Evolutionary conservation across 2,797 vertebrate species (phyloP).

Genomic region (Triplophysa yarkandensis): DNA sequence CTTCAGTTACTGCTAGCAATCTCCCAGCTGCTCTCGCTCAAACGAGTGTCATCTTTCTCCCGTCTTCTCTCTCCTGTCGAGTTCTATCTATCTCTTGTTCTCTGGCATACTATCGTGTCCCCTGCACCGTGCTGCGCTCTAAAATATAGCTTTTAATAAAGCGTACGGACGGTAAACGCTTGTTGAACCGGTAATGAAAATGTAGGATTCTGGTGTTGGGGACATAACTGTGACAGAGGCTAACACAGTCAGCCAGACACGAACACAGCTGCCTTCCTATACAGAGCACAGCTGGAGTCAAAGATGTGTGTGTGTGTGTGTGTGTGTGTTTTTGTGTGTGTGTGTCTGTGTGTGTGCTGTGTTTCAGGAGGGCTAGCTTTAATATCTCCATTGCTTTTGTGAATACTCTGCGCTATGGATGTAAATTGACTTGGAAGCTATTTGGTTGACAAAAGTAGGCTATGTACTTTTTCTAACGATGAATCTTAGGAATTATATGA

Average conservation of each 20-base stretch:
- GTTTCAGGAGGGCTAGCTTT: constrained; percentile 58
- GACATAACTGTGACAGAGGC: constrained; percentile 17
- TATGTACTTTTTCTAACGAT: too few relatives aligned
- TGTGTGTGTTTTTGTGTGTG: constrained; percentile 39
- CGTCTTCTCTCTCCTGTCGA: constrained; percentile 43
- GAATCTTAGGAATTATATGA: too few relatives aligned
- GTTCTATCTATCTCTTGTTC: constrained; percentile 49
- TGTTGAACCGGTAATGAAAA: constrained; percentile 74
- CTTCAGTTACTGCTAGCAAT: constrained; percentile 43
- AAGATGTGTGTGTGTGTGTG: constrained; percentile 33
- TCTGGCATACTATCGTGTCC: constrained; percentile 46
- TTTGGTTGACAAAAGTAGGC: neutral
- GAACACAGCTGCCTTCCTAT: constrained; percentile 33
- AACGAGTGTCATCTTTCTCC: constrained; percentile 37
- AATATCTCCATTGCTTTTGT: neutral
- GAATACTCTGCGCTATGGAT: neutral
- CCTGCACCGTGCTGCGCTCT: constrained; percentile 62
- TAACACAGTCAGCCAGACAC: constrained; percentile 41
- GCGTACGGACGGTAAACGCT: constrained; percentile 71
- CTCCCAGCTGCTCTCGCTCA: constrained; percentile 38
- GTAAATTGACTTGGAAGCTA: neutral
- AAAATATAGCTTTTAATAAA: constrained; percentile 83
- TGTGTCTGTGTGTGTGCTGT: constrained; percentile 60
- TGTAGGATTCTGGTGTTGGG: constrained; percentile 66
- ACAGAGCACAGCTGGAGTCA: constrained; percentile 34